phyloP scores from a whole-genome alignment of 2,113 vertebrate species.

The Cryptomyrus ogoouensis region DNA sequence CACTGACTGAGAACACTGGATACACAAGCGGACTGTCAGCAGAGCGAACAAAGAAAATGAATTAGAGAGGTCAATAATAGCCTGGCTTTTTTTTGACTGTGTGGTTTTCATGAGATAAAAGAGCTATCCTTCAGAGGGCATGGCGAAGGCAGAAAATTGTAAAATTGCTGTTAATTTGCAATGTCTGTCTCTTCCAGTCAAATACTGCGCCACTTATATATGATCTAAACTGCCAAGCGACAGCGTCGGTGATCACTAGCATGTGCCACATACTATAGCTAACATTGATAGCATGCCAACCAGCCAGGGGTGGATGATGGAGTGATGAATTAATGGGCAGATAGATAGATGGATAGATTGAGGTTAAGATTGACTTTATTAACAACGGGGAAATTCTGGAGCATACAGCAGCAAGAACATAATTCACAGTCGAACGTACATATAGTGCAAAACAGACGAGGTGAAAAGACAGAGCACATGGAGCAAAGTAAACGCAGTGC shows the following conservation, averaged over 20 bases:
- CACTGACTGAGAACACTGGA: background rate
- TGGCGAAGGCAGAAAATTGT: background rate
- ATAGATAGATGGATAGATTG: background rate
- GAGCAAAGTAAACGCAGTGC: background rate
- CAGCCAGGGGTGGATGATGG: background rate
- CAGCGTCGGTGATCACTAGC: background rate
- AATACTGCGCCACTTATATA: background rate
- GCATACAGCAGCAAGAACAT: background rate
- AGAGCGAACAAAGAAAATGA: background rate
- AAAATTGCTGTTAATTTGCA: background rate
- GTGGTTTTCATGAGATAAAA: background rate
- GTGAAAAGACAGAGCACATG: background rate
- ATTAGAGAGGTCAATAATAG: background rate
- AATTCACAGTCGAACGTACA: background rate
- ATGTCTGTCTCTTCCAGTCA: background rate
- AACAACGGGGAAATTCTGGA: background rate
- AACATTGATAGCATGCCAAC: background rate
- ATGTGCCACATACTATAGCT: background rate
- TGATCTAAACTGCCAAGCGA: background rate
- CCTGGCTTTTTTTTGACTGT: background rate
- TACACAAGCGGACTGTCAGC: background rate
- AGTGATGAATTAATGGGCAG: background rate
- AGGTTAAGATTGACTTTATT: background rate
- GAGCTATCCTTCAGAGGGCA: background rate
- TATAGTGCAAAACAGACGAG: background rate